Base-by-base conservation (phyloP, 2,888 invertebrate genomes). In the Trichogramma dendrolimi region DNA sequence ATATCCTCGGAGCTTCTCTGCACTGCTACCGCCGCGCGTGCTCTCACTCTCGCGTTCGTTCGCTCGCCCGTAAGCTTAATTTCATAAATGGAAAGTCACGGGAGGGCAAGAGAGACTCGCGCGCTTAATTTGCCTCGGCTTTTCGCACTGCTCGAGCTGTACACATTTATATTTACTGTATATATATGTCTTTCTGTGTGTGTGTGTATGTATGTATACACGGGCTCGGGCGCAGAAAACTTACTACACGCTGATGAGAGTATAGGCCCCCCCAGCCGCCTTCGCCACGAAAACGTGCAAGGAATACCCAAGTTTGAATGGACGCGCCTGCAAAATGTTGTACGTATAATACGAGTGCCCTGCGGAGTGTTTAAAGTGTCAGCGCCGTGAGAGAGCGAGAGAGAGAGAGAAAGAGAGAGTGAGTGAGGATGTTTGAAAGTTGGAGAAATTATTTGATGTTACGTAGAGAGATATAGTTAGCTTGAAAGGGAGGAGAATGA, bases 121-220 rank as follows among this genome's bases (percentile, higher is more conserved):
- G 53, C 58, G 55, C 61, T 61, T 64, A 64, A 64, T 64, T 64
- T 64, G 61, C 58, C 57, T 60, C 44, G 42, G 60, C 57, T 58
- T 63, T 57, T 54, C 60, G 2, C 14, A 50, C 44, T 38, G 49
- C 10, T 6, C n/a, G 14, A 14, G 14, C 14, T 14, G 14, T 14
- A 14, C 14, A 14, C 14, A 14, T 14, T 14, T 14, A 14, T 14
- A 14, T 14, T 14, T 14, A 14, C 14, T 2, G 14, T 14, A 14
- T 14, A 14, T 14, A 14, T 14, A 14, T 14, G 14, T 14, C 14
- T 14, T 14, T 14, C 14, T 14, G 14, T 14, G 14, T 14, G 14
- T 14, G 14, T 14, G 2, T 14, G 14, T 2, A n/a, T n/a, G n/a
- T 27, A 27, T 27, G 27, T 27, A 27, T 27, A 27, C 27, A 27